Base-by-base conservation (phyloP, 2,888 invertebrate species). In the Carabus problematicus region DNA sequence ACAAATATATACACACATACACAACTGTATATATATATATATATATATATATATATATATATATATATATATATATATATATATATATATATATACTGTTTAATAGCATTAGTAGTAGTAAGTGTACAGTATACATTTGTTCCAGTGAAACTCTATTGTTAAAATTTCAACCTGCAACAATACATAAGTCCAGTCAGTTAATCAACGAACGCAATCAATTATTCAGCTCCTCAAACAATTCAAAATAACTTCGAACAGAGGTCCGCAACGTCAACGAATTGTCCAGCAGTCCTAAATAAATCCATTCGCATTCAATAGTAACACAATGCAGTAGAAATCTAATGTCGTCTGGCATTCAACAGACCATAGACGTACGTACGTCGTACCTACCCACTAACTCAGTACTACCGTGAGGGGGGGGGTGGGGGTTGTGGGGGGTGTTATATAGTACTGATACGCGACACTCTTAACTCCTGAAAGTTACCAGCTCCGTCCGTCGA, bases 181-280 rank as follows among this genome's bases (percentile, higher is more conserved):
- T 29, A 29, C 29, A 29, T 45, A 47, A 60, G 60, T 49, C 54
- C 52, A 60, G 67, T 67, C 67, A 58, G 52, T 67, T 67, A 67
- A 67, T 67, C 67, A 67, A 67, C 52, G 43, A 60, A 52, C 52
- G 43, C 54, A 67, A 67, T 67, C 67, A 67, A 67, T 67, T 67
- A 67, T 67, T 67, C 67, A 67, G 43, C 16, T 52, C 60, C 54
- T 67, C 54, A 67, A 67, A 67, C 67, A 67, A 67, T 67, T 58
- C 67, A 39, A 60, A 66, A 67, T 67, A 67, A 67, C 67, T 67
- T 67, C 67, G 67, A 67, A 60, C 67, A 43, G 52, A 16, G 39
- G 12, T 8, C 39, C n/a, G 9, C 58, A 52, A 11, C 18, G 12
- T 58, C 47, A 16, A n/a, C 12, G 12, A 9, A 47, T 11, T 47